Percentiles rank a stretch among this genome's conserved stretches.
Evolutionary conservation across 2,888 invertebrate species (phyloP).

Genomic region (Drosophila koepferae): DNA sequence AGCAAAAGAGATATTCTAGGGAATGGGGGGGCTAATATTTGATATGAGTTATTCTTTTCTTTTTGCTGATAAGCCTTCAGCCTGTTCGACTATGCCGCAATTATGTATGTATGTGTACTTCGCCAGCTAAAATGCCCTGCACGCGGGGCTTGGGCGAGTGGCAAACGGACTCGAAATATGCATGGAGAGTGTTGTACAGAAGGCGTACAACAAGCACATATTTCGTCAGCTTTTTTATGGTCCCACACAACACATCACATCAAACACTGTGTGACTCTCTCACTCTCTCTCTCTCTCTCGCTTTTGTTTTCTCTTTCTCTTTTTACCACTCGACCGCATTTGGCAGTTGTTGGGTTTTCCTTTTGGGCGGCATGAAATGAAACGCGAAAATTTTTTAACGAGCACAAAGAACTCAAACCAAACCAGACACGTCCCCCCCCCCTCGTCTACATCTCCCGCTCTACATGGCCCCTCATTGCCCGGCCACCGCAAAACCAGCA

Average conservation of each 20-base stretch:
- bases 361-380: slow-evolving; percentile 70
- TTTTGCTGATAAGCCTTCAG: background rate
- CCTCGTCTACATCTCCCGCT: background rate
- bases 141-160: background rate
- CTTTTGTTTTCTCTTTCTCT: slow-evolving; percentile 1
- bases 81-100: slow-evolving; percentile 16
- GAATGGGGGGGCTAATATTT: no score
- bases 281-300: background rate
- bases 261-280: slow-evolving; percentile 45
- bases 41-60: no score
- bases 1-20: no score
- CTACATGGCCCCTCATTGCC: background rate
- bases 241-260: slow-evolving; percentile 47
- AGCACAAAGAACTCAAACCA: slow-evolving; percentile 68
- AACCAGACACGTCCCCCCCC: slow-evolving; percentile 35
- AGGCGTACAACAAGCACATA: slow-evolving; percentile 49
- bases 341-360: slow-evolving; percentile 55
- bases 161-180: slow-evolving; percentile 34
- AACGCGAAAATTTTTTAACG: slow-evolving; percentile 77
- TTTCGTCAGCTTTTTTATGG: slow-evolving; percentile 64
- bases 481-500: slow-evolving; percentile 47
- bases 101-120: background rate
- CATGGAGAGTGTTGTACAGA: slow-evolving; percentile 50
- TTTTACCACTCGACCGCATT: slow-evolving; percentile 61
- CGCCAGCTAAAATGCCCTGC: slow-evolving; percentile 26